These are phyloP conservation scores for Trichopoda pennipes DNA, from an alignment of 2,888 invertebrate genomes.

Conservation along the genomic window DNA sequence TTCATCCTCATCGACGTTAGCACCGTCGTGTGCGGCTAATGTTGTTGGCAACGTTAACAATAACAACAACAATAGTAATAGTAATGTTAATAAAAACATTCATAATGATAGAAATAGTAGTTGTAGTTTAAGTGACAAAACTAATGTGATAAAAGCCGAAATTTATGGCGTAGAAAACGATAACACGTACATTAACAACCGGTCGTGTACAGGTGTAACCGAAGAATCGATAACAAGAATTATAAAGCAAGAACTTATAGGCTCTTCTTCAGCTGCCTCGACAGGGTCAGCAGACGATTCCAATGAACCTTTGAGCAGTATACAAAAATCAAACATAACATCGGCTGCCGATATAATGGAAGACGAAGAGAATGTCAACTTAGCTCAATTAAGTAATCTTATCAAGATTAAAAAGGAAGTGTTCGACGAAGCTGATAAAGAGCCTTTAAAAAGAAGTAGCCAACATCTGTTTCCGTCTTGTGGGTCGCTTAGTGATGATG, in stretches of 20 bases:
- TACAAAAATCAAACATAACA: constrained; percentile 68
- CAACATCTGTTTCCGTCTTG: constrained; percentile 11
- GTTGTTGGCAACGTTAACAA: constrained; percentile 58
- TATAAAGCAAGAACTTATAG: constrained; percentile 78
- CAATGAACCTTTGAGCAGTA: constrained; percentile 77
- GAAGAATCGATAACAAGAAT: constrained; percentile 72
- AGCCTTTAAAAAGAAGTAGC: constrained; percentile 11
- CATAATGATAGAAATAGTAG: constrained; percentile 76
- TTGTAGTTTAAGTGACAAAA: constrained; percentile 80
- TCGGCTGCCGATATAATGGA: constrained; percentile 72
- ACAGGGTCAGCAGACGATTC: constrained; percentile 75
- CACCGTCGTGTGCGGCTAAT: constrained; percentile 20
- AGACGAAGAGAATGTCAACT: constrained; percentile 80
- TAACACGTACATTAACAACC: constrained; percentile 70
- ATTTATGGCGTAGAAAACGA: constrained; percentile 64
- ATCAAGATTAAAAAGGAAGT: constrained; percentile 77
- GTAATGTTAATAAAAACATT: constrained; percentile 71
- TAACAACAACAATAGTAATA: constrained; percentile 68
- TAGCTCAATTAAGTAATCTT: constrained; percentile 79
- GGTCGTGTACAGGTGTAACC: constrained; percentile 43
- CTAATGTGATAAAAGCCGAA: constrained; percentile 81
- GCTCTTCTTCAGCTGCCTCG: constrained; percentile 67
- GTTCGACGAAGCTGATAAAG: constrained; percentile 45
- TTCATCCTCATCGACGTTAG: constrained; percentile 44
- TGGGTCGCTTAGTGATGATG: constrained; percentile 59